Conservation (phyloP, 2,113 vertebrate species). For the Varanus salvator region DNA sequence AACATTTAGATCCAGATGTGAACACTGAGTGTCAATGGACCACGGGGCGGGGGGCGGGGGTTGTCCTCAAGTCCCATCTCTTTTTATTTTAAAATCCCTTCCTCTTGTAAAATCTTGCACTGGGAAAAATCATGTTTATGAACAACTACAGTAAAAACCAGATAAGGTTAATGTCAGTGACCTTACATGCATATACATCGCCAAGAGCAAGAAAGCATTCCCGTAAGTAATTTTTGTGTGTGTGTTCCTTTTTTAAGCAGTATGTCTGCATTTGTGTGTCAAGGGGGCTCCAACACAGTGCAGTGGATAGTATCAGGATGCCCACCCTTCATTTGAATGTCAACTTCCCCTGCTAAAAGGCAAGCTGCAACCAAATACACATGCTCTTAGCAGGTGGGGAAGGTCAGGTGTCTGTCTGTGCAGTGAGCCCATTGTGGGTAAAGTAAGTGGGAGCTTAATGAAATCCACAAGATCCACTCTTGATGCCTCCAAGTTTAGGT, state of each 20-base stretch:
- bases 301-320: no score
- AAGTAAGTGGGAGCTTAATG: no score
- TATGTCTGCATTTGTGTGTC: background rate
- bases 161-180: background rate
- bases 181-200: background rate
- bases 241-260: background rate
- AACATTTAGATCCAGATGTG: background rate
- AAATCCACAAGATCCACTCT: no score
- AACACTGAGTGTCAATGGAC: background rate
- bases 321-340: background rate
- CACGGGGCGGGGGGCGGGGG: no score
- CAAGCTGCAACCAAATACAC: background rate
- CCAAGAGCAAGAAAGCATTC: background rate
- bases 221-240: background rate
- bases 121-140: background rate
- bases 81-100: background rate
- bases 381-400: background rate
- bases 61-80: background rate
- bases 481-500: background rate
- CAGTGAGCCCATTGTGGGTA: background rate
- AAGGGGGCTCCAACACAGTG: background rate
- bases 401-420: background rate
- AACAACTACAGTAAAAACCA: background rate
- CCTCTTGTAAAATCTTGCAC: conserved; percentile 6
- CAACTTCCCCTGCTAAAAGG: background rate